A percentile compares a stretch with the other conserved stretches of the same genome.
phyloP scores from a whole-genome alignment of 1,140 invertebrate genomes.

The Centruroides sculpturatus region DNA sequence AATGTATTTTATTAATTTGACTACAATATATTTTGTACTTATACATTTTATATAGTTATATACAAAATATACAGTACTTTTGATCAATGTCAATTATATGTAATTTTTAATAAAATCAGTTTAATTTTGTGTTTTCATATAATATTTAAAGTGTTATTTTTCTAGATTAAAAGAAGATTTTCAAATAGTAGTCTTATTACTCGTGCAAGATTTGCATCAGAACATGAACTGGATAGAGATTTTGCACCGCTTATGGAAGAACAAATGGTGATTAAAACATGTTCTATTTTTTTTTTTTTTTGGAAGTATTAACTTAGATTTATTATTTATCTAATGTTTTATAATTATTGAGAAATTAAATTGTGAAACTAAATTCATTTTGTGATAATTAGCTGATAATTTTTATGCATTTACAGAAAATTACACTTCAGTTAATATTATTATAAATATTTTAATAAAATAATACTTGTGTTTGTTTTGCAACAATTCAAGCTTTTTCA shows the following conservation, averaged over 20 bases:
- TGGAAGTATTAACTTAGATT: not conserved
- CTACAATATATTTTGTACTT: no score
- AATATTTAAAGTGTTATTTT: not conserved
- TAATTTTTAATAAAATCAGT: no score
- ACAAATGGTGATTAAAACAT: slow-evolving; percentile 9
- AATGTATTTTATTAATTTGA: no score
- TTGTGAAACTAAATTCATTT: not conserved
- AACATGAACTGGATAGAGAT: slow-evolving; percentile 16
- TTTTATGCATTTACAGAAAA: not conserved
- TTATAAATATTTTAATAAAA: no score
- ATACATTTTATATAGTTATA: no score
- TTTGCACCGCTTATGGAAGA: slow-evolving; percentile 12
- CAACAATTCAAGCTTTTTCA: no score
- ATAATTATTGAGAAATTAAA: not conserved
- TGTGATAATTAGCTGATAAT: not conserved
- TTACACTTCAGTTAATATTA: no score
- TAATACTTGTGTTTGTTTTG: no score
- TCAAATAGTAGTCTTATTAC: slow-evolving; percentile 10
- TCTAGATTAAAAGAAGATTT: slow-evolving; percentile 11
- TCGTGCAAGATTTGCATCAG: slow-evolving; percentile 4
- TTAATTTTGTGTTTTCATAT: not conserved
- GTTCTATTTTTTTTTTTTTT: not conserved
- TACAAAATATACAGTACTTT: no score
- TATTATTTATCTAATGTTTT: not conserved
- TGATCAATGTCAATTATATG: no score